Evolutionary conservation across 1,140 invertebrate genomes (phyloP).

Genomic region (Hylaeus volcanicus): DNA sequence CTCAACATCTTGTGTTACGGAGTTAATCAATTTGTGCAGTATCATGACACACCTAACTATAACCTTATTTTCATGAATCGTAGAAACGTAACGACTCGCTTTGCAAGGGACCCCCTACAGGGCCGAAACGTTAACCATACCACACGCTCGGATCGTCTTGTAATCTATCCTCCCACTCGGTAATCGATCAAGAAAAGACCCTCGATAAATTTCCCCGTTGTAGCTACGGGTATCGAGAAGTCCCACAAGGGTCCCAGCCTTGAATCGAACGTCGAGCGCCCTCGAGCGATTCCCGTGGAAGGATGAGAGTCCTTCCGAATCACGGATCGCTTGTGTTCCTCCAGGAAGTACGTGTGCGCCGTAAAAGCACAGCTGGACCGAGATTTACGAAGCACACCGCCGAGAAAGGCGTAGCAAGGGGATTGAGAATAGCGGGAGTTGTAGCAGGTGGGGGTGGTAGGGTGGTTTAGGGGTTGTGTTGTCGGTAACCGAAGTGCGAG

Average conservation of each 20-base stretch:
- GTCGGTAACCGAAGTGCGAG: slow-evolving; percentile 53
- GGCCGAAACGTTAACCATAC: too few species aligned
- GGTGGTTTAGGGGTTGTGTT: slow-evolving; percentile 33
- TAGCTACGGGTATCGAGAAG: not conserved
- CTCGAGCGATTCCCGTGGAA: not conserved
- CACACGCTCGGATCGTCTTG: too few species aligned
- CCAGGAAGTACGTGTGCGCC: slow-evolving; percentile 54
- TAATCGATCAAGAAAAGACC: too few species aligned
- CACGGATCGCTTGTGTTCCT: slow-evolving; percentile 53
- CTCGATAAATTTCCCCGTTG: slow-evolving; percentile 1
- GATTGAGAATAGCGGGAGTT: slow-evolving; percentile 36
- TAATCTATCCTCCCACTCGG: too few species aligned
- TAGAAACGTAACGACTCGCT: too few species aligned
- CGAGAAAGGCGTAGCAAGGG: slow-evolving; percentile 49
- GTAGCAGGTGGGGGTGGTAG: slow-evolving; percentile 13
- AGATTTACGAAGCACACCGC: slow-evolving; percentile 69
- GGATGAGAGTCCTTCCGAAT: slow-evolving; percentile 24
- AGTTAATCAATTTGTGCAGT: too few species aligned
- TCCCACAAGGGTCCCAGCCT: not conserved
- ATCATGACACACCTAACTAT: too few species aligned
- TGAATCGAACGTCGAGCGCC: slow-evolving; percentile 10
- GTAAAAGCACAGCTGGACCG: slow-evolving; percentile 71
- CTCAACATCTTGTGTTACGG: too few species aligned
- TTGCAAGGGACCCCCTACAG: too few species aligned
- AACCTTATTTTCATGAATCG: too few species aligned